phyloP scores from a whole-genome alignment of 2,113 vertebrate species.

The Tupaia chinensis region DNA sequence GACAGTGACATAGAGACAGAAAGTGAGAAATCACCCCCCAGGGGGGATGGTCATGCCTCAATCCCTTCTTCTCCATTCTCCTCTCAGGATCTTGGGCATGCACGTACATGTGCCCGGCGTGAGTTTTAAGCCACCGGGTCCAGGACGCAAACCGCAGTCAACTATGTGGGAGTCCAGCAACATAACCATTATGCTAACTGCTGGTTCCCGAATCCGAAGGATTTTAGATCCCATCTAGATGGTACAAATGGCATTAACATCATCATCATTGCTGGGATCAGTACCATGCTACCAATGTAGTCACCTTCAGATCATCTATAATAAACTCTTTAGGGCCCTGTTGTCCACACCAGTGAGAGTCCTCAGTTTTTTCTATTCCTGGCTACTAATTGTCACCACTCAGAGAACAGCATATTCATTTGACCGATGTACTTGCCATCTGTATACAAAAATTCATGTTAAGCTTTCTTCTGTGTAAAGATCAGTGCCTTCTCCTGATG shows the following conservation, averaged over 20 bases:
- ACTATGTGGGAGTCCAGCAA: too few relatives aligned
- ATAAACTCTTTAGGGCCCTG: not conserved
- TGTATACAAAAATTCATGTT: not conserved
- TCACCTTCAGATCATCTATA: not conserved
- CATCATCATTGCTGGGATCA: fast-evolving
- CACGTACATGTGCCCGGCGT: too few relatives aligned
- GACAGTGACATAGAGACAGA: too few relatives aligned
- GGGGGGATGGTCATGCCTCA: too few relatives aligned
- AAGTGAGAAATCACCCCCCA: too few relatives aligned
- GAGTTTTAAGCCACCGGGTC: too few relatives aligned
- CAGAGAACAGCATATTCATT: not conserved
- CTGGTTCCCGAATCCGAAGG: too few relatives aligned
- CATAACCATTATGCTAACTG: too few relatives aligned
- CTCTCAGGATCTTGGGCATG: too few relatives aligned
- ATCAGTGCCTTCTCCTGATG: conserved; percentile 84
- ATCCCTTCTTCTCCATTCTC: too few relatives aligned
- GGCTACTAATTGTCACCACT: not conserved
- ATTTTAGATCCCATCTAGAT: not conserved
- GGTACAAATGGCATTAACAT: not conserved
- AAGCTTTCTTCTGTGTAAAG: conserved; percentile 33
- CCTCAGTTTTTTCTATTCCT: not conserved
- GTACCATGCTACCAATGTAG: fast-evolving
- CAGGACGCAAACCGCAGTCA: too few relatives aligned
- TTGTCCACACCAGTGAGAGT: not conserved
- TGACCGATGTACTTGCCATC: not conserved